Percentiles rank a stretch among this genome's conserved stretches.
Conservation (phyloP, 2,888 invertebrate genomes). For the Melanchra persicariae region DNA sequence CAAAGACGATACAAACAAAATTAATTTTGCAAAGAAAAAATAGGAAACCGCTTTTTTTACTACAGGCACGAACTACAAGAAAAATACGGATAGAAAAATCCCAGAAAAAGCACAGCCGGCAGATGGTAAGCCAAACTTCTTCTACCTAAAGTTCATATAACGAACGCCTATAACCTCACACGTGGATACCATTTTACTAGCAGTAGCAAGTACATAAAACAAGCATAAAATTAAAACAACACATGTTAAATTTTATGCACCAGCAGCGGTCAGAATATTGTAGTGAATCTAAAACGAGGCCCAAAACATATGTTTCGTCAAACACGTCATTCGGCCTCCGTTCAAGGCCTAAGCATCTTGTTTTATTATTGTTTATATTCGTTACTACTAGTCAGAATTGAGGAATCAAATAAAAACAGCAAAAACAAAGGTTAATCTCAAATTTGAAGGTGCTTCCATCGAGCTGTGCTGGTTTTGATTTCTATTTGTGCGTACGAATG, state of each 20-base stretch:
- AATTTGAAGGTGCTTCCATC: not conserved
- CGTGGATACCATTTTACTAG: not conserved
- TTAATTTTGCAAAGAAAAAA: too few relatives aligned
- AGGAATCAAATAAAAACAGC: not conserved
- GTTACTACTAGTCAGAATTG: not conserved
- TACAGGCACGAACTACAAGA: not conserved
- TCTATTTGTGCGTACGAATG: not conserved
- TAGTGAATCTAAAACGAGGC: constrained; percentile 32
- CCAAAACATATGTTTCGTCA: constrained; percentile 42
- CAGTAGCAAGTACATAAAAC: not conserved
- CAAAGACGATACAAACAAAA: too few relatives aligned
- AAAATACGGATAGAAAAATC: not conserved
- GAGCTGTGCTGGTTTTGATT: not conserved
- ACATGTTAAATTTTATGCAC: constrained; percentile 16
- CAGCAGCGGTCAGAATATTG: constrained; percentile 15
- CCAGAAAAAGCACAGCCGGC: not conserved
- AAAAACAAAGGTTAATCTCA: not conserved
- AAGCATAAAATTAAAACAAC: constrained; percentile 17
- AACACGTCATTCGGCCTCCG: constrained; percentile 54
- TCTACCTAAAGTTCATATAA: not conserved
- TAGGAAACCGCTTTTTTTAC: too few relatives aligned
- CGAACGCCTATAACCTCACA: not conserved
- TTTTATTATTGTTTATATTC: constrained; percentile 50
- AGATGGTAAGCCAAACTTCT: too few relatives aligned
- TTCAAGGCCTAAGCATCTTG: constrained; percentile 41